Conservation (phyloP, 2,888 invertebrate species). For the Drosophila subquinaria region DNA sequence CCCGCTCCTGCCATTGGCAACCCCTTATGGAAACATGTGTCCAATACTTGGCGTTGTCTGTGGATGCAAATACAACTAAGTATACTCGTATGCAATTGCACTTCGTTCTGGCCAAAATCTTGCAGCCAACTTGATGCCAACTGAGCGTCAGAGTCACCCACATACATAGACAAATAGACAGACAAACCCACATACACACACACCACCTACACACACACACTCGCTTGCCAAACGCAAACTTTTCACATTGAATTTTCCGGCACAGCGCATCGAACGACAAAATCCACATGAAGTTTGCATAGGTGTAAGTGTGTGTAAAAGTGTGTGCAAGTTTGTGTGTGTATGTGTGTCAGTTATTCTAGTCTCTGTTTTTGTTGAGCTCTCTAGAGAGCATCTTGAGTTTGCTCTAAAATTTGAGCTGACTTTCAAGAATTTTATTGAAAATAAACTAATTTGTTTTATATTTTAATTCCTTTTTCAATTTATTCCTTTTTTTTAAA, state of each 20-base stretch:
- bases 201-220: constrained; percentile 16
- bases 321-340: constrained; percentile 8
- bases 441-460: neutral
- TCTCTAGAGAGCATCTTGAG: constrained; percentile 21
- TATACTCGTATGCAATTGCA: constrained; percentile 56
- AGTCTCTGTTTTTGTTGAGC: constrained; percentile 3
- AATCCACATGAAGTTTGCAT: constrained; percentile 45
- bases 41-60: constrained; percentile 51
- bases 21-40: constrained; percentile 54
- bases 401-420: neutral
- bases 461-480: neutral
- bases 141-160: constrained; percentile 53
- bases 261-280: constrained; percentile 67
- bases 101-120: constrained; percentile 58
- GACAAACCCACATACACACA: constrained; percentile 17
- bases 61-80: constrained; percentile 56
- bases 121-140: constrained; percentile 64
- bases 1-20: neutral
- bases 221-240: constrained; percentile 65
- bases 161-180: constrained; percentile 6
- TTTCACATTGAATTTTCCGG: constrained; percentile 80
- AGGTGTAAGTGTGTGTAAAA: constrained; percentile 24
- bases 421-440: neutral
- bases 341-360: constrained; percentile 17
- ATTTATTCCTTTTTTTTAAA: neutral